phyloP scores from a whole-genome alignment of 2,797 vertebrate genomes.

The Epinephelus malabaricus region DNA sequence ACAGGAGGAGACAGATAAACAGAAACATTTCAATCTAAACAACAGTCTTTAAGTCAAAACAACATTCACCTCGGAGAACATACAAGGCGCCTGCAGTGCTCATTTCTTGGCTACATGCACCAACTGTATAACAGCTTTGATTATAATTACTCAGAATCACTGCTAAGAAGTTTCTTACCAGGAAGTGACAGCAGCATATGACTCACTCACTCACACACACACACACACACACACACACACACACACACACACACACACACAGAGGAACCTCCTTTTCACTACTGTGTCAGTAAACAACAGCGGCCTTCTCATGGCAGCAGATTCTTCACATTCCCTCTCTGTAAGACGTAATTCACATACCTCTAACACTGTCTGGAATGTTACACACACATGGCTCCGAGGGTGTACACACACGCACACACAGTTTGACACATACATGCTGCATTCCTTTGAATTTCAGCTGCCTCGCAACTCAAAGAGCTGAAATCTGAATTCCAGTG shows the following conservation, averaged over 20 bases:
- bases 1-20: background rate
- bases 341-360: conserved; percentile 82
- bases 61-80: background rate
- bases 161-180: conserved; percentile 29
- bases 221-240: conserved; percentile 31
- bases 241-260: conserved; percentile 42
- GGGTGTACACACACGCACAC: conserved; percentile 26
- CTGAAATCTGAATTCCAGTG: conserved; percentile 35
- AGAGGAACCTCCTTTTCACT: conserved; percentile 58
- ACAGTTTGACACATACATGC: conserved; percentile 60
- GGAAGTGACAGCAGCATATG: conserved; percentile 51
- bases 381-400: conserved; percentile 47
- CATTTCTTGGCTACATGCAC: background rate
- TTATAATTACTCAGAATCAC: conserved; percentile 36
- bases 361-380: conserved; percentile 77
- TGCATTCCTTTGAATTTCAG: conserved; percentile 55
- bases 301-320: conserved; percentile 71
- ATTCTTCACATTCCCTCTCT: conserved; percentile 82
- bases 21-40: background rate
- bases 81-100: background rate
- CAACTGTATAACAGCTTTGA: conserved; percentile 20
- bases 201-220: conserved; percentile 44
- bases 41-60: background rate
- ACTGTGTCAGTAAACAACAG: conserved; percentile 77
- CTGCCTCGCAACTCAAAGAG: conserved; percentile 31